phyloP scores from a whole-genome alignment of 2,797 vertebrate genomes.

The Sebastiscus albofasciatus region DNA sequence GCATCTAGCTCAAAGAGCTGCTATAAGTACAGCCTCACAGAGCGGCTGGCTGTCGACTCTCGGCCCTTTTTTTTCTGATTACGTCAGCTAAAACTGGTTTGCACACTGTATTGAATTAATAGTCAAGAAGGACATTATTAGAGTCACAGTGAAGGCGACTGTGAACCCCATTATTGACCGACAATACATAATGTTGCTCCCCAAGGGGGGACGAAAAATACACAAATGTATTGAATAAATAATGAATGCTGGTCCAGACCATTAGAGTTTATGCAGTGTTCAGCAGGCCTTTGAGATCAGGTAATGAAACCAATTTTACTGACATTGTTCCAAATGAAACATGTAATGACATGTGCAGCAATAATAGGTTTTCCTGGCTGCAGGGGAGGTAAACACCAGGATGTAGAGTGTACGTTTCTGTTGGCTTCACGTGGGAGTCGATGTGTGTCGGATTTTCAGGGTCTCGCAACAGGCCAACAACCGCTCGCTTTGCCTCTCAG shows the following conservation, averaged over 20 bases:
- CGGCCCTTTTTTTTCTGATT: neutral
- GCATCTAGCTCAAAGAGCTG: neutral
- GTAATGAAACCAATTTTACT: conserved; percentile 48
- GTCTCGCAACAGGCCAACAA: conserved; percentile 16
- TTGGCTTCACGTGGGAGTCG: neutral
- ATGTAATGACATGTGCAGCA: conserved; percentile 31
- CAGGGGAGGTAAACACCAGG: conserved; percentile 25
- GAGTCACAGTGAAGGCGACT: neutral
- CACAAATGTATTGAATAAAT: conserved; percentile 46
- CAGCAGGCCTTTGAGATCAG: conserved; percentile 40
- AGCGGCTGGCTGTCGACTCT: neutral
- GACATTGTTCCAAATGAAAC: conserved; percentile 40
- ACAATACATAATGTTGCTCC: conserved; percentile 4
- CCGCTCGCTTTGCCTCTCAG: conserved; percentile 1
- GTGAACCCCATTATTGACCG: conserved; percentile 24
- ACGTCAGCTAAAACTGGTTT: neutral
- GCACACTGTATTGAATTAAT: neutral
- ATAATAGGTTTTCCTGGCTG: conserved; percentile 54
- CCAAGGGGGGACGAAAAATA: neutral
- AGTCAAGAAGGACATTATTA: conserved; percentile 3
- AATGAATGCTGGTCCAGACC: conserved; percentile 25
- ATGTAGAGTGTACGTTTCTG: neutral
- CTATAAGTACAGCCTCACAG: neutral
- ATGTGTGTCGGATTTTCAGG: neutral
- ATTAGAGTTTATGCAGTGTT: conserved; percentile 42